These are phyloP conservation scores for Mythimna vitellina DNA, from an alignment of 2,888 invertebrate species.

Conservation along the genomic window DNA sequence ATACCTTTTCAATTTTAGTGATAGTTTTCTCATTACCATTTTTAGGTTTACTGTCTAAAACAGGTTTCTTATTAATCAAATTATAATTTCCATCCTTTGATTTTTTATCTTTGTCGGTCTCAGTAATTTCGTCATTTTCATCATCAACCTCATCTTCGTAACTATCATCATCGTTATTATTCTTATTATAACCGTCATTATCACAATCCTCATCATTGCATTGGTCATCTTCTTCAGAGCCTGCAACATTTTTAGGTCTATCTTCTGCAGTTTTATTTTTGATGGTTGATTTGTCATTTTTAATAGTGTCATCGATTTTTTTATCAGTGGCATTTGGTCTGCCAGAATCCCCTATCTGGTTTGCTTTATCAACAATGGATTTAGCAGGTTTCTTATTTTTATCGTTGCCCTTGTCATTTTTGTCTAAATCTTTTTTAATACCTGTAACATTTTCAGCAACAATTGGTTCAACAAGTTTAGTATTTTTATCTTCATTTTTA, in stretches of 20 bases:
- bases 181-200: too few species aligned
- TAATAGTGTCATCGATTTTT: background rate
- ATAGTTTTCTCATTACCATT: too few species aligned
- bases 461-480: too few species aligned
- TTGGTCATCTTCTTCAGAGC: background rate
- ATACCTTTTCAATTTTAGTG: too few species aligned
- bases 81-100: background rate
- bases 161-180: too few species aligned
- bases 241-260: background rate
- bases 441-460: too few species aligned
- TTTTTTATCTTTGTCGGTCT: background rate
- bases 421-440: background rate
- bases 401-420: background rate
- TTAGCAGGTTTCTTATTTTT: background rate
- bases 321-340: background rate
- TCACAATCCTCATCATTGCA: too few species aligned
- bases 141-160: too few species aligned
- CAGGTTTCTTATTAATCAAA: too few species aligned
- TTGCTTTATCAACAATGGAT: background rate
- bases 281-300: too few species aligned
- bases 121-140: background rate
- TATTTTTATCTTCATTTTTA: too few species aligned
- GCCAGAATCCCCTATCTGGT: background rate
- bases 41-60: too few species aligned
- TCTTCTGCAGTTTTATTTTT: background rate